Conservation (phyloP, 2,797 vertebrate genomes). For the Smutsia temminckii region DNA sequence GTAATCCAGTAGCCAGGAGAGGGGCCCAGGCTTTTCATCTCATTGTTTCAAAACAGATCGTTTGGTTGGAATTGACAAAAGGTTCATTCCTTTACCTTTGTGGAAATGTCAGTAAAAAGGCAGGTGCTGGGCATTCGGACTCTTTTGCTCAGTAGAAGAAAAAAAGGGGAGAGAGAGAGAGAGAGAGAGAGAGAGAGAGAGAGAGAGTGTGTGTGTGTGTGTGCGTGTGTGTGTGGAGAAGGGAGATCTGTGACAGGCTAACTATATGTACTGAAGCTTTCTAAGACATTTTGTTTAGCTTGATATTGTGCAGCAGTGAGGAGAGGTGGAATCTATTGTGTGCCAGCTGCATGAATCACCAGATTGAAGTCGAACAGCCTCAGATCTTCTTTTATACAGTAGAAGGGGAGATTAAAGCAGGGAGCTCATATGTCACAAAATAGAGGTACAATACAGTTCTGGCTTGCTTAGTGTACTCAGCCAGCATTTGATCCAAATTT, state of each 20-base stretch:
- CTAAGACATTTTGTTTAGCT: slow-evolving; percentile 86
- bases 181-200: neutral
- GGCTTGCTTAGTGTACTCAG: slow-evolving; percentile 82
- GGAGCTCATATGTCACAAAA: slow-evolving; percentile 85
- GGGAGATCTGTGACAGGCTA: slow-evolving; percentile 78
- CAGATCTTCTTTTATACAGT: slow-evolving; percentile 86
- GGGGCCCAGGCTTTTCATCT: slow-evolving; percentile 80
- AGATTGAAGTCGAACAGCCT: slow-evolving; percentile 86
- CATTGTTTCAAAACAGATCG: slow-evolving; percentile 84
- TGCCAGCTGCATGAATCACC: slow-evolving; percentile 85
- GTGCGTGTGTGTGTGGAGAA: neutral
- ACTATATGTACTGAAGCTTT: slow-evolving; percentile 82
- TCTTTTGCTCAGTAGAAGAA: slow-evolving; percentile 77
- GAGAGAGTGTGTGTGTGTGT: neutral
- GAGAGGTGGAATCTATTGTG: slow-evolving; percentile 85
- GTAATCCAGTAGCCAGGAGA: slow-evolving; percentile 79
- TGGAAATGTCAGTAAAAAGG: slow-evolving; percentile 86
- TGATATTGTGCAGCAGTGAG: slow-evolving; percentile 84
- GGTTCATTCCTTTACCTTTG: slow-evolving; percentile 85
- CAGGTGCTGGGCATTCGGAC: slow-evolving; percentile 83
- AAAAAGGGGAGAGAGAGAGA: neutral
- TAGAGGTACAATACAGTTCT: slow-evolving; percentile 85
- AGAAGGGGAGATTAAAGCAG: slow-evolving; percentile 85
- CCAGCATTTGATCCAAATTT: slow-evolving; percentile 86
- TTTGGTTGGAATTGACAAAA: slow-evolving; percentile 82